These are phyloP conservation scores for Omphaloscelis lunosa DNA, from an alignment of 2,888 invertebrate species.

Conservation along the genomic window DNA sequence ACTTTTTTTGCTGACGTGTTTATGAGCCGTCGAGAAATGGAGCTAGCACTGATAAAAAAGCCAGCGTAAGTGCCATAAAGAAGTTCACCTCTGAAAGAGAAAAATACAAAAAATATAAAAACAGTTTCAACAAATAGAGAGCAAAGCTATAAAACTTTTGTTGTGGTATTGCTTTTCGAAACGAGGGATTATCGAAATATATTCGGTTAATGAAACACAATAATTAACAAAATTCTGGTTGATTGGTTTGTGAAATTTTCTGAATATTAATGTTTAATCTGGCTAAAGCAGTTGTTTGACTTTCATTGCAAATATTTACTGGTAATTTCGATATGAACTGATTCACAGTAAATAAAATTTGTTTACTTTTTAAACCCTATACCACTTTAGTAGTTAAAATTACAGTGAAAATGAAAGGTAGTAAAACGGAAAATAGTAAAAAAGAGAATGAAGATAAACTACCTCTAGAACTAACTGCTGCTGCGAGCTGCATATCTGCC, in stretches of 20 bases:
- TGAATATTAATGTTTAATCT: constrained; percentile 5
- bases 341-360: not conserved
- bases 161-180: constrained; percentile 2
- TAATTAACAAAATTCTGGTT: constrained; percentile 25
- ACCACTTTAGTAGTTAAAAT: not conserved
- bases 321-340: not conserved
- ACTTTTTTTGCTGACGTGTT: constrained; percentile 46
- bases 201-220: constrained; percentile 28
- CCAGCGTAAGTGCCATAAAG: constrained; percentile 74
- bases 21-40: constrained; percentile 77
- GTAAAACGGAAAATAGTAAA: not conserved
- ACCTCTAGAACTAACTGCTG: constrained; percentile 87
- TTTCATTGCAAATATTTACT: constrained; percentile 13
- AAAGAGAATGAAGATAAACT: constrained; percentile 39
- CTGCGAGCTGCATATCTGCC: constrained; percentile 88
- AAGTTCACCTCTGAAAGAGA: constrained; percentile 80
- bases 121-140: constrained; percentile 18
- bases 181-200: not conserved
- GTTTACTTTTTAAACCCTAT: not conserved
- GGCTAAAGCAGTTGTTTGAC: constrained; percentile 16
- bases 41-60: constrained; percentile 78
- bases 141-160: not conserved
- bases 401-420: not conserved
- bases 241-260: constrained; percentile 26
- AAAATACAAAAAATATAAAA: constrained; percentile 35